Percentiles rank a stretch among this genome's conserved stretches.
phyloP scores from a whole-genome alignment of 2,113 vertebrate species.

The Cheilinus undulatus region DNA sequence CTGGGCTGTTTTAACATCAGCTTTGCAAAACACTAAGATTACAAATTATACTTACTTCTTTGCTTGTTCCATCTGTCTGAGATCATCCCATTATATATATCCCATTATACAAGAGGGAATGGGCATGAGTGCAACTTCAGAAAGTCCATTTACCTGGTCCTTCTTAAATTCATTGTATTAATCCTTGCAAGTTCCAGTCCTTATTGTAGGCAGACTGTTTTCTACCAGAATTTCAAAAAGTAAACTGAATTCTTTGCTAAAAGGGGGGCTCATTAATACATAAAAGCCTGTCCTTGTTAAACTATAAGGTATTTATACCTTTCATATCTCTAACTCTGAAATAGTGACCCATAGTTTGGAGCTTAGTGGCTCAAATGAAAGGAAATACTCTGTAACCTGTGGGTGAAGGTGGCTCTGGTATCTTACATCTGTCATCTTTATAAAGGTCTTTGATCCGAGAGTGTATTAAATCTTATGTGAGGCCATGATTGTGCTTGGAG shows the following conservation, averaged over 20 bases:
- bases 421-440: conserved; percentile 59
- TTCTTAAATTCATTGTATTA: no score
- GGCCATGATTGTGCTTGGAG: conserved; percentile 31
- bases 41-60: no score
- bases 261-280: neutral
- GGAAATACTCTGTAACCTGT: conserved; percentile 54
- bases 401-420: conserved; percentile 42
- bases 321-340: conserved; percentile 21
- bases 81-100: no score
- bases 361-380: conserved; percentile 43
- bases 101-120: neutral
- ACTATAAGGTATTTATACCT: conserved; percentile 11
- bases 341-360: conserved; percentile 21
- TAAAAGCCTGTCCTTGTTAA: conserved; percentile 25
- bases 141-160: neutral
- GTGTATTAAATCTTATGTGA: conserved; percentile 49
- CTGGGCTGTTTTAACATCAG: no score
- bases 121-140: neutral
- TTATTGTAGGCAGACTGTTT: conserved; percentile 18
- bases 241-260: conserved; percentile 33
- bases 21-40: no score
- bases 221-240: conserved; percentile 2
- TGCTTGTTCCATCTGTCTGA: no score
- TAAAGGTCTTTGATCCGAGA: conserved; percentile 63
- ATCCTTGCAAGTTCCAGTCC: no score